Percentiles rank a stretch among this genome's conserved stretches.
Evolutionary conservation across 2,888 invertebrate species (phyloP).

Genomic region (Leptothorax acervorum): DNA sequence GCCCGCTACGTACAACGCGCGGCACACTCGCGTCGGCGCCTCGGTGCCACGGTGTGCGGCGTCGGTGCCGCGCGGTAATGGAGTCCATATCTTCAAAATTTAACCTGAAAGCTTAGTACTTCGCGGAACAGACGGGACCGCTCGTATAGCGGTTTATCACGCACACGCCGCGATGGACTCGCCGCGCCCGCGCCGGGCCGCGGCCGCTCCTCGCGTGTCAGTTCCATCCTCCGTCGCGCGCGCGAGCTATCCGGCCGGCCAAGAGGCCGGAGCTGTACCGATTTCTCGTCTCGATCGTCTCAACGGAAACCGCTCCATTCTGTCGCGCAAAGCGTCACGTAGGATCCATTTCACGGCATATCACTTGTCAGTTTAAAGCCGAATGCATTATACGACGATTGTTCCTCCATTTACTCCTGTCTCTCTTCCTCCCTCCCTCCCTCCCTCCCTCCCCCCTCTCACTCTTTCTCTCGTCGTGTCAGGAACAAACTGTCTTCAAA

Average conservation of each 20-base stretch:
- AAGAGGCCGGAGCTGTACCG: slow-evolving; percentile 6
- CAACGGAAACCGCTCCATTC: not conserved
- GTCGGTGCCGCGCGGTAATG: slow-evolving; percentile 47
- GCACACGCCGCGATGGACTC: slow-evolving; percentile 23
- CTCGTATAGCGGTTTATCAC: slow-evolving; percentile 52
- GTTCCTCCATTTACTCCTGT: not conserved
- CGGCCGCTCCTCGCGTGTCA: not conserved
- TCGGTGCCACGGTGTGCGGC: slow-evolving; percentile 17
- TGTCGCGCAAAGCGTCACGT: not conserved
- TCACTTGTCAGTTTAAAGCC: not conserved
- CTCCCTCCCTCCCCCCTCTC: not conserved
- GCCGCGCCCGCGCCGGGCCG: not conserved
- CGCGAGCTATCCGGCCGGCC: not conserved
- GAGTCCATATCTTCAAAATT: slow-evolving; percentile 64
- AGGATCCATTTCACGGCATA: not conserved
- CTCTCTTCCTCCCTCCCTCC: no score
- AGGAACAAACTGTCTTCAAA: not conserved
- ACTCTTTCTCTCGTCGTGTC: not conserved
- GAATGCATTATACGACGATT: not conserved
- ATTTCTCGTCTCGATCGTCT: slow-evolving; percentile 24
- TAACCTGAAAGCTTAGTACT: slow-evolving; percentile 57
- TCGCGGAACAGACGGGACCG: slow-evolving; percentile 50
- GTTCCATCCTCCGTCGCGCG: not conserved
- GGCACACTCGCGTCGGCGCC: slow-evolving; percentile 44
- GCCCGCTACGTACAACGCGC: not conserved